Conservation (phyloP, 1,140 invertebrate species). For the Aphelenchoides besseyi region DNA sequence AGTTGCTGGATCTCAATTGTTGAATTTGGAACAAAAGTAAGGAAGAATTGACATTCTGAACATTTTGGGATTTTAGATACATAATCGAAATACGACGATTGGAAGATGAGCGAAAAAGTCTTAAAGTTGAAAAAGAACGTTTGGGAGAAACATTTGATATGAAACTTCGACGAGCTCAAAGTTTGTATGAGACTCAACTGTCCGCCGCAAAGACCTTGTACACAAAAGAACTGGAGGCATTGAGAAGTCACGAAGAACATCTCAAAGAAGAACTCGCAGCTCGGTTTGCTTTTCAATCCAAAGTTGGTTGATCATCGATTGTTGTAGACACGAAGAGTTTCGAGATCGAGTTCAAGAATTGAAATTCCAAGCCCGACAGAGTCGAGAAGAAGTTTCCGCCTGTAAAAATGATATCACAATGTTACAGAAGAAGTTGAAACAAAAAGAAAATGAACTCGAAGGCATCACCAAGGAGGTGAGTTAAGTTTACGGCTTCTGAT, state of each 20-base stretch:
- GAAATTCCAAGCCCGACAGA: conserved; percentile 54
- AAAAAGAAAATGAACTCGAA: conserved; percentile 56
- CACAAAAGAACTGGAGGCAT: conserved; percentile 54
- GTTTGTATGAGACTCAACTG: conserved; percentile 45
- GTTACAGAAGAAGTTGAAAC: conserved; percentile 52
- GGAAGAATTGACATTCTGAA: not conserved
- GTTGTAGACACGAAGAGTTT: conserved; percentile 60
- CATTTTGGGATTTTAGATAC: conserved; percentile 43
- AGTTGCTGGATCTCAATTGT: conserved; percentile 57
- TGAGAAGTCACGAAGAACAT: conserved; percentile 61
- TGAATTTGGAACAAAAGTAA: conserved; percentile 61
- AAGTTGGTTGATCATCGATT: not conserved
- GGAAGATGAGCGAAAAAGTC: conserved; percentile 59
- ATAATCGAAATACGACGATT: conserved; percentile 60
- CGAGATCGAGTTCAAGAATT: conserved; percentile 59
- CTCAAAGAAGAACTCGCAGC: conserved; percentile 58
- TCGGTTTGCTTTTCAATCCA: conserved; percentile 30
- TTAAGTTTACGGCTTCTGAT: not conserved
- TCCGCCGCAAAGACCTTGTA: conserved; percentile 60
- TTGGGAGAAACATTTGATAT: conserved; percentile 60
- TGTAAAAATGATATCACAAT: conserved; percentile 54
- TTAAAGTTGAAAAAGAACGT: conserved; percentile 56
- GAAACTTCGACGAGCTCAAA: conserved; percentile 59
- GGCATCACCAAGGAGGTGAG: conserved; percentile 53
- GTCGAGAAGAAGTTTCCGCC: conserved; percentile 49